Percentiles rank a stretch among this genome's conserved stretches.
phyloP scores from a whole-genome alignment of 2,797 vertebrate genomes.

The Varecia variegata region DNA sequence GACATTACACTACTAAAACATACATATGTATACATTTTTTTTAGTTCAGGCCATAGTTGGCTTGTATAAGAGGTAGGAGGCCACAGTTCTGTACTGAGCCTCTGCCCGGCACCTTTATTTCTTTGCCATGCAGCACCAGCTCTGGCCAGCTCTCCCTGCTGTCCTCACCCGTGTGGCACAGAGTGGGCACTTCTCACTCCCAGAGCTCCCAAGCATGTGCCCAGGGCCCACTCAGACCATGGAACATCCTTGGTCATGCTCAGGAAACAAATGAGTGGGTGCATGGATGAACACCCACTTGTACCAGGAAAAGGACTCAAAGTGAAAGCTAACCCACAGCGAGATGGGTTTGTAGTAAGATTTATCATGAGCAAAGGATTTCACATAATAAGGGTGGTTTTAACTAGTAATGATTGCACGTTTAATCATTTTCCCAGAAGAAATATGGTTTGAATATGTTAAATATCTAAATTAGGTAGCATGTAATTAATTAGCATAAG shows the following conservation, averaged over 20 bases:
- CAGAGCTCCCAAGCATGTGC: fast-evolving
- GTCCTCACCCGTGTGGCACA: not conserved
- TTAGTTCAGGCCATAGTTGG: not conserved
- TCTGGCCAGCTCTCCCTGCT: no score
- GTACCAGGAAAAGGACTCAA: not conserved
- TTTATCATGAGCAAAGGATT: not conserved
- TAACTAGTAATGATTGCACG: not conserved
- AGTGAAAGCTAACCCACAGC: not conserved
- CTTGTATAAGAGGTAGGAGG: not conserved
- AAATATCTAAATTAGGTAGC: not conserved
- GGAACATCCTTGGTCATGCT: not conserved
- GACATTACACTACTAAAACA: not conserved
- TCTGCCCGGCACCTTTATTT: fast-evolving
- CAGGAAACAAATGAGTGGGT: fast-evolving
- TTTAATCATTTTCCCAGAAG: not conserved
- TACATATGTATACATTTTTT: not conserved
- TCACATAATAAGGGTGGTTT: not conserved
- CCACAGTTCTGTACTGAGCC: fast-evolving
- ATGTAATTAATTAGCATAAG: not conserved
- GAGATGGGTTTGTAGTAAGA: not conserved
- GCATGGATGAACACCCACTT: not conserved
- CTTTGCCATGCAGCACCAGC: fast-evolving
- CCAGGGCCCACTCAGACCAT: not conserved
- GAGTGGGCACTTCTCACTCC: fast-evolving
- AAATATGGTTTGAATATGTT: not conserved